Evolutionary conservation across 2,797 vertebrate genomes (phyloP), one percentile per base, ranked within the genome.

Genomic region (Eulemur rubriventer): DNA sequence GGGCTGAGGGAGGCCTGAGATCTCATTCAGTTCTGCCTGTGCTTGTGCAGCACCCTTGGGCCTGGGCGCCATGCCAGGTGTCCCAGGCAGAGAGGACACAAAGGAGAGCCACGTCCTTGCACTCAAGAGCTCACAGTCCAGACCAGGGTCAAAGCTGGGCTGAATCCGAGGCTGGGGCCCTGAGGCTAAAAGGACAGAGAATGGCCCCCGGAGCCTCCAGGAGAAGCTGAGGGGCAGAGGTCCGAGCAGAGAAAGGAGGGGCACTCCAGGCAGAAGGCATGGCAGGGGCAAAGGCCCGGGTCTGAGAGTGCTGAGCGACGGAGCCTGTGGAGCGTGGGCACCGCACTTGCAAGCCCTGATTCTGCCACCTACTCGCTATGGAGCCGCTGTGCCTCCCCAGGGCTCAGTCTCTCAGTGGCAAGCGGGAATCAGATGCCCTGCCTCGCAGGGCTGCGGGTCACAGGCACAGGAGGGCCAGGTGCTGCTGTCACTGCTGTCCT

Each of bases 311-410:
- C n/a, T 0, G 43, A 43, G 22, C 61, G 61, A 14, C 0, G 1
- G 78, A 18, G 76, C n/a, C 86, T 0, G 0, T 4, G 18, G 43
- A 61, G 75, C 7, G 5, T 1, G 22, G 50, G n/a, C 7, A 12
- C n/a, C 6, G 0, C 2, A 0, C 3, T 22, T 65, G 2, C 4
- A 8, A 20, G 11, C 33, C 50, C 75, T 38, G 59, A 0, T 24
- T 16, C 50, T 20, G 55, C 79, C 33, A 30, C 41, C 30, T 4
- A 0, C 82, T 20, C 16, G 4, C n/a, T 41, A 84, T 13, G 46
- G 7, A n/a, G 72, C 78, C 38, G 1, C 55, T 0, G 16, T 4
- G n/a, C 30, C 50, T 35, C 67, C 6, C 9, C 33, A 20, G 57
- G 73, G 38, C 26, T 57, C 12, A 0, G 59, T 6, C 17, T 26